Conservation (phyloP, 2,797 vertebrate genomes). For the Galaxias olidus region DNA sequence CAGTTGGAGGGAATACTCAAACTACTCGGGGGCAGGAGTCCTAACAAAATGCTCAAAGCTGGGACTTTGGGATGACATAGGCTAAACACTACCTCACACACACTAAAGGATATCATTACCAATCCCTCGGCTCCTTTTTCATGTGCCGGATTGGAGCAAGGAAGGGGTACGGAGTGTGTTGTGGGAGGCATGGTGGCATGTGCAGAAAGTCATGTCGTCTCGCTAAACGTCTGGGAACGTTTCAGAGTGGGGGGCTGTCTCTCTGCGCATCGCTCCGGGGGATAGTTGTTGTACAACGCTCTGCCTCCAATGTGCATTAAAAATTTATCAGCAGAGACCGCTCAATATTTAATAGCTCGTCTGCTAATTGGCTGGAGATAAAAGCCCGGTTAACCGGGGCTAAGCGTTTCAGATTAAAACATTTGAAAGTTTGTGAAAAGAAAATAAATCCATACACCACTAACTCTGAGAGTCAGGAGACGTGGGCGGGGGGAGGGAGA, state of each 20-base stretch:
- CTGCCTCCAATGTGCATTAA: conserved; percentile 45
- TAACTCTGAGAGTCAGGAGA: neutral
- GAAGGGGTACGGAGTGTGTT: conserved; percentile 20
- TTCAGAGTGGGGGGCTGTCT: conserved; percentile 29
- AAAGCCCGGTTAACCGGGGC: conserved; percentile 50
- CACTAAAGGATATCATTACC: no score
- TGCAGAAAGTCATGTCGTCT: conserved; percentile 19
- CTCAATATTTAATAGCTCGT: conserved; percentile 53
- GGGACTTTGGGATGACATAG: no score
- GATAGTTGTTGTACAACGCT: conserved; percentile 48
- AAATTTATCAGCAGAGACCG: conserved; percentile 44
- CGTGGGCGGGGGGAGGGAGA: neutral
- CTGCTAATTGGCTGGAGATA: conserved; percentile 54
- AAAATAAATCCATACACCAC: conserved; percentile 15
- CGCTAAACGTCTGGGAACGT: conserved; percentile 27
- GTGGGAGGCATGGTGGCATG: conserved; percentile 11
- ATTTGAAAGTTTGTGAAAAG: conserved; percentile 34
- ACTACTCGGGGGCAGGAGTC: no score
- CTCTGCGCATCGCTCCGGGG: conserved; percentile 29
- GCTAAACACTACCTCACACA: no score
- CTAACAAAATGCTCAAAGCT: no score
- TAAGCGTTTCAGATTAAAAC: conserved; percentile 54
- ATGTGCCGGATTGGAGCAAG: neutral
- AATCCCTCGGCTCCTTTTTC: neutral
- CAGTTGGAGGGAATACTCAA: no score